phyloP scores from a whole-genome alignment of 2,797 vertebrate species.

The Diglossa cyanea region DNA sequence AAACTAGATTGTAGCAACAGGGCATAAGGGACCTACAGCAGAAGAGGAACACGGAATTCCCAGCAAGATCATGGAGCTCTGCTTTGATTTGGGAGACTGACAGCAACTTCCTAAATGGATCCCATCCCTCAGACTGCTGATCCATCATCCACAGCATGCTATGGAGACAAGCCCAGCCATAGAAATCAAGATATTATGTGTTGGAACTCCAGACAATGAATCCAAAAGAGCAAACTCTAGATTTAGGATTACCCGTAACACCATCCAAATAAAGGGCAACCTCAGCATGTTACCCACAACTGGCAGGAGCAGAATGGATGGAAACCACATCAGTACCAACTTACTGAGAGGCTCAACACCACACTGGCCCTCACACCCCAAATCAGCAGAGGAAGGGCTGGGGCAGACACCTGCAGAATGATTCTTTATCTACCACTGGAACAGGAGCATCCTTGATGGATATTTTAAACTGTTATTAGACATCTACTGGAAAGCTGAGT shows the following conservation, averaged over 20 bases:
- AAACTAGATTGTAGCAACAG: neutral
- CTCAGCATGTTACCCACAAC: accelerated
- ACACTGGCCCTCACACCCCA: neutral
- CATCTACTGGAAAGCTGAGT: neutral
- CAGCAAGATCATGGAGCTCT: neutral
- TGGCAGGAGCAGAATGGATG: accelerated
- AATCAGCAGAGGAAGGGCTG: neutral
- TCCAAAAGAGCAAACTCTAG: accelerated
- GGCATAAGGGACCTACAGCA: neutral
- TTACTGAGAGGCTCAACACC: neutral
- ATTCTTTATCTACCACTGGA: neutral
- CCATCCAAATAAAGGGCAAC: neutral
- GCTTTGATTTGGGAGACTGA: neutral
- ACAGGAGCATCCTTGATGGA: neutral
- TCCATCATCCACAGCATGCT: neutral
- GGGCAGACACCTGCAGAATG: accelerated
- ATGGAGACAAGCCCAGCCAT: neutral
- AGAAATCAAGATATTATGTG: neutral
- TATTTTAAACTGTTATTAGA: neutral
- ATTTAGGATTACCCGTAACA: neutral
- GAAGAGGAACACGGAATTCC: neutral
- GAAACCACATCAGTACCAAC: neutral
- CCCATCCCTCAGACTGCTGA: neutral
- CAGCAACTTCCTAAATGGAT: neutral
- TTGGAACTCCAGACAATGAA: neutral